A percentile compares a stretch with the other conserved stretches of the same genome.
Evolutionary conservation across 2,113 vertebrate genomes (phyloP).

Genomic region (Oryzias celebensis): DNA sequence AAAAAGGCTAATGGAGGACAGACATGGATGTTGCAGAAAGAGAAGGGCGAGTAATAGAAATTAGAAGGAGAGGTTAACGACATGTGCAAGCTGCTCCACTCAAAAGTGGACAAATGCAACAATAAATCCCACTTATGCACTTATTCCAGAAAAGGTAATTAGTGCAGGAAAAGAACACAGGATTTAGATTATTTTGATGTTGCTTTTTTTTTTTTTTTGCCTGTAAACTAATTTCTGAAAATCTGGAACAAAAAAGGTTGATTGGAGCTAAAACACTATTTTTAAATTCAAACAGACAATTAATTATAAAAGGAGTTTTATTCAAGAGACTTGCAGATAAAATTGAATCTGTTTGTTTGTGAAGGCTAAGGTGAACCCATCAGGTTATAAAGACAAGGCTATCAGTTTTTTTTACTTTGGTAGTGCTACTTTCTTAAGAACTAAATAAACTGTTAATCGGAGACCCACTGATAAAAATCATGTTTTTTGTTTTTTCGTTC

Average conservation of each 20-base stretch:
- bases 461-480: too few relatives aligned
- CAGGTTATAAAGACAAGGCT: too few relatives aligned
- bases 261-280: slow-evolving; percentile 22
- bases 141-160: not conserved
- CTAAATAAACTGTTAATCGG: too few relatives aligned
- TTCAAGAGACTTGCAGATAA: too few relatives aligned
- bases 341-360: too few relatives aligned
- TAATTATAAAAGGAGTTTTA: too few relatives aligned
- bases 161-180: slow-evolving; percentile 3
- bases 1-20: slow-evolving; percentile 41
- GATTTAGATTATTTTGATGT: slow-evolving; percentile 9
- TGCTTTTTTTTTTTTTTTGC: slow-evolving; percentile 12
- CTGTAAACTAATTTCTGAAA: slow-evolving; percentile 3
- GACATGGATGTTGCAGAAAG: slow-evolving; percentile 22
- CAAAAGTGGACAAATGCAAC: slow-evolving; percentile 7
- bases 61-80: slow-evolving; percentile 5
- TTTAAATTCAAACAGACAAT: too few relatives aligned
- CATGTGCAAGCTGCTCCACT: not conserved
- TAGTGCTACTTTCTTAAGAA: too few relatives aligned
- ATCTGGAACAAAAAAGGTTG: too few relatives aligned
- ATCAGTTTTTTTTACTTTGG: too few relatives aligned
- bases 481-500: too few relatives aligned
- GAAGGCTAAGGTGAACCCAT: too few relatives aligned
- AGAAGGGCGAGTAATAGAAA: slow-evolving; percentile 12
- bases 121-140: slow-evolving; percentile 1